Conservation (phyloP, 64 coral and sea anemone species). For the Cladopsammia gracilis region DNA sequence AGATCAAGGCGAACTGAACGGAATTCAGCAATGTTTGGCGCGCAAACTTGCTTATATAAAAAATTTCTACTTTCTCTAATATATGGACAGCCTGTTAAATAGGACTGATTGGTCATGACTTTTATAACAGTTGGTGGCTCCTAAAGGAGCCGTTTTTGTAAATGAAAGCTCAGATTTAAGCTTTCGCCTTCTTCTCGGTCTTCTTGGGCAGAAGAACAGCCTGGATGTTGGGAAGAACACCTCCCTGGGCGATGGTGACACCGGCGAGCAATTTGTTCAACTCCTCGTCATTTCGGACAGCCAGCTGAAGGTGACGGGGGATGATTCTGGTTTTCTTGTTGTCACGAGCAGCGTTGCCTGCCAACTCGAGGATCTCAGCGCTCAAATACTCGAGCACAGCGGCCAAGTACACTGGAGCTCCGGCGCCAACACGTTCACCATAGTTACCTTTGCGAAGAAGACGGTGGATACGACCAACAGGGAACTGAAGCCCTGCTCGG, state of each 20-base stretch:
- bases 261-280: conserved; percentile 15
- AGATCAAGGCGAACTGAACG: too few relatives aligned
- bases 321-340: conserved; percentile 19
- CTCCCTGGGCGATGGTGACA: conserved; percentile 31
- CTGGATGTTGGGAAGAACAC: conserved; percentile 24
- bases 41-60: too few relatives aligned
- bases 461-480: conserved; percentile 14
- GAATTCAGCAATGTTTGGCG: too few relatives aligned
- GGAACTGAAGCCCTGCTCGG: conserved; percentile 57
- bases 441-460: conserved; percentile 16
- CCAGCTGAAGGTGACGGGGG: conserved; percentile 18
- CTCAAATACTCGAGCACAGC: conserved; percentile 18
- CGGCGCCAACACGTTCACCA: neutral
- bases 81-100: too few relatives aligned
- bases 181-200: conserved; percentile 5
- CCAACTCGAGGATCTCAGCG: neutral
- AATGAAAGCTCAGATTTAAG: neutral
- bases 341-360: conserved; percentile 15
- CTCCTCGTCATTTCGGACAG: conserved; percentile 9
- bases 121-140: neutral
- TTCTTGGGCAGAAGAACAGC: conserved; percentile 27
- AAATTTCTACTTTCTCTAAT: too few relatives aligned
- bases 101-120: too few relatives aligned
- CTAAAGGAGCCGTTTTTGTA: neutral
- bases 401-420: conserved; percentile 15